A percentile compares a stretch with the other conserved stretches of the same genome.
phyloP scores from a whole-genome alignment of 2,797 vertebrate species.

The Limosa lapponica region DNA sequence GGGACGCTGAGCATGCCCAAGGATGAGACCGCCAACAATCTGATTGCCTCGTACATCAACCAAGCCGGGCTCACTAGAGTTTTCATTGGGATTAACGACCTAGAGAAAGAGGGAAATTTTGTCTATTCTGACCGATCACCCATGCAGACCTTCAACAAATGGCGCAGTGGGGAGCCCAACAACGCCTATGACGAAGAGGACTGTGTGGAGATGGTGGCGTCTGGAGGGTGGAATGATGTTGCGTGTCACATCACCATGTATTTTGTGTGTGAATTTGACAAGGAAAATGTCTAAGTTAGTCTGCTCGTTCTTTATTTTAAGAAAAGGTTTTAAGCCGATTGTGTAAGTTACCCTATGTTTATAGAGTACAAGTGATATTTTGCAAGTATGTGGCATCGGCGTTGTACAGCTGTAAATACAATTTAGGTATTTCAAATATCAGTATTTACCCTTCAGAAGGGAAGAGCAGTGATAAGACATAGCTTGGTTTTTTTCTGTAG shows the following conservation, averaged over 20 bases:
- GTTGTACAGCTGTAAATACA: slow-evolving; percentile 77
- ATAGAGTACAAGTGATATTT: slow-evolving; percentile 19
- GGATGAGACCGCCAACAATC: slow-evolving; percentile 88
- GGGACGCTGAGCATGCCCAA: slow-evolving; percentile 96
- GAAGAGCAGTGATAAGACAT: slow-evolving; percentile 10
- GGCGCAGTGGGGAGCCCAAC: slow-evolving; percentile 95
- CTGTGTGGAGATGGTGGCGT: slow-evolving; percentile 93
- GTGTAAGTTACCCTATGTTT: background rate
- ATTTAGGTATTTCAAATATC: slow-evolving; percentile 67
- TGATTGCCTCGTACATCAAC: slow-evolving; percentile 89
- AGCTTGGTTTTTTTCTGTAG: background rate
- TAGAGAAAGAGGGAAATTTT: slow-evolving; percentile 90
- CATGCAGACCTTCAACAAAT: slow-evolving; percentile 94
- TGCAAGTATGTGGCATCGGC: background rate
- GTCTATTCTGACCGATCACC: slow-evolving; percentile 90
- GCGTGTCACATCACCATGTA: slow-evolving; percentile 94
- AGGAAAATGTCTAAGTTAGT: slow-evolving; percentile 81
- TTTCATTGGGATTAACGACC: slow-evolving; percentile 95
- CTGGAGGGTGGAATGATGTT: slow-evolving; percentile 97
- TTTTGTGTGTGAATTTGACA: slow-evolving; percentile 98
- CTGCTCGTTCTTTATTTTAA: background rate
- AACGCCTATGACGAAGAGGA: slow-evolving; percentile 95
- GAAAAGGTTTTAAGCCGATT: background rate
- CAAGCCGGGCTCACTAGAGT: slow-evolving; percentile 90
- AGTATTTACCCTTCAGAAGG: slow-evolving; percentile 71